Conservation (phyloP, 2,797 vertebrate genomes). For the Sebastes cheni region DNA sequence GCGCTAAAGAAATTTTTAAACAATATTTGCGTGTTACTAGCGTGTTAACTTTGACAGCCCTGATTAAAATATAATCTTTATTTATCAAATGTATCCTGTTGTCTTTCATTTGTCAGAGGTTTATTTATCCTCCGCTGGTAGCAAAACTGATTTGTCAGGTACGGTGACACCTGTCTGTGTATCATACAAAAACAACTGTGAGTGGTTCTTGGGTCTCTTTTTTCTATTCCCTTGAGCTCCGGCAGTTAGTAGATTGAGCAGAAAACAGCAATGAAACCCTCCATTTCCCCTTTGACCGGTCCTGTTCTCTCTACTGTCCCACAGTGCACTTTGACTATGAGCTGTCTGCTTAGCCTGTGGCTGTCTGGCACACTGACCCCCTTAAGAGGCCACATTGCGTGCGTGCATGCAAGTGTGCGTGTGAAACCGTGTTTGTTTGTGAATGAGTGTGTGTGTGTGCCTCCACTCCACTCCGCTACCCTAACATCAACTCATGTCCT, state of each 20-base stretch:
- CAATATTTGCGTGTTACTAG: accelerated
- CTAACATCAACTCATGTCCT: slow-evolving; percentile 73
- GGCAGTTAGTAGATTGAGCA: slow-evolving; percentile 58
- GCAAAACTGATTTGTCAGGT: neutral
- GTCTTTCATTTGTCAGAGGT: neutral
- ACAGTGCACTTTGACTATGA: slow-evolving; percentile 61
- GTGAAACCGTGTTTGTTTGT: slow-evolving; percentile 11
- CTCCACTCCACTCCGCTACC: slow-evolving; percentile 53
- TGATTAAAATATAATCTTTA: neutral
- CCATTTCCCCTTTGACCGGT: slow-evolving; percentile 45
- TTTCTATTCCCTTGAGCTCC: slow-evolving; percentile 21
- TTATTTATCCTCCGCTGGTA: neutral
- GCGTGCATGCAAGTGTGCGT: neutral
- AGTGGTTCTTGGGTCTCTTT: neutral
- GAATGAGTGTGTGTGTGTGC: slow-evolving; percentile 10
- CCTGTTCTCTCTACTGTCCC: slow-evolving; percentile 49
- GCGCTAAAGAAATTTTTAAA: too few relatives aligned
- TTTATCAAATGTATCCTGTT: neutral
- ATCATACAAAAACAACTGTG: neutral
- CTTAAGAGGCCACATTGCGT: slow-evolving; percentile 59
- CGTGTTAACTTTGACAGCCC: too few relatives aligned
- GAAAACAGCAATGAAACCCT: slow-evolving; percentile 56
- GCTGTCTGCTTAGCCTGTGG: slow-evolving; percentile 69
- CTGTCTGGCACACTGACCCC: slow-evolving; percentile 76
- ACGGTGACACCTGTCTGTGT: neutral